Base-by-base conservation (phyloP, 2,797 vertebrate genomes). In the Holocentrus rufus region DNA sequence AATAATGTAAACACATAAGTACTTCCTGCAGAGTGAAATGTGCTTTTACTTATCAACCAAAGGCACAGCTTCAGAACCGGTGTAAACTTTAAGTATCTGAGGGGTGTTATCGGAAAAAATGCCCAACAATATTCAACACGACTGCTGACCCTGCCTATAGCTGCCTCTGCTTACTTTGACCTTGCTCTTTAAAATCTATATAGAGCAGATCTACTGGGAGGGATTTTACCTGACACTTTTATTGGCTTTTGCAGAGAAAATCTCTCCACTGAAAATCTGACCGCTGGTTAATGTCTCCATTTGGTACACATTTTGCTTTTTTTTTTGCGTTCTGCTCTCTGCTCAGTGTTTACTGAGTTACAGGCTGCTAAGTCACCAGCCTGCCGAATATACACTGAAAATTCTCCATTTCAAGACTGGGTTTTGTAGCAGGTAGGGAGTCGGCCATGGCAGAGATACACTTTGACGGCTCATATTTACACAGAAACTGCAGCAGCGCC, bases 391-490 rank as follows among this genome's bases (percentile, higher is more conserved):
- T 44, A 44, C 39, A 44, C 11, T 44, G 11, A 14, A 15, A 44
- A 3, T 39, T 39, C 36, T 11, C 1, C 36, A 8, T 39, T 11
- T 39, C 36, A 11, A 8, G 36, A 34, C 30, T 59, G 42, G 30
- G 66, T 82, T 72, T 31, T 57, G 61, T 22, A 36, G 67, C 53
- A 49, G 57, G 25, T 57, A 18, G 74, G 82, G 47, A 68, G 27
- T 60, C 64, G 74, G 58, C 68, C 18, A 42, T 30, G 52, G 34
- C 55, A 3, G 30, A 17, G 39, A 61, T 71, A 74, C 34, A 31
- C 56, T 83, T 78, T 83, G 77, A 85, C 84, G 81, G 79, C 73
- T 83, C 81, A 69, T 60, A 76, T 81, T 47, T 72, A 63, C 63
- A 74, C 66, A 34, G 30, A 74, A 81, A 73, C 34, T 42, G 46